Base-by-base conservation (phyloP, 2,797 vertebrate species). In the Rhinogobio ventralis region DNA sequence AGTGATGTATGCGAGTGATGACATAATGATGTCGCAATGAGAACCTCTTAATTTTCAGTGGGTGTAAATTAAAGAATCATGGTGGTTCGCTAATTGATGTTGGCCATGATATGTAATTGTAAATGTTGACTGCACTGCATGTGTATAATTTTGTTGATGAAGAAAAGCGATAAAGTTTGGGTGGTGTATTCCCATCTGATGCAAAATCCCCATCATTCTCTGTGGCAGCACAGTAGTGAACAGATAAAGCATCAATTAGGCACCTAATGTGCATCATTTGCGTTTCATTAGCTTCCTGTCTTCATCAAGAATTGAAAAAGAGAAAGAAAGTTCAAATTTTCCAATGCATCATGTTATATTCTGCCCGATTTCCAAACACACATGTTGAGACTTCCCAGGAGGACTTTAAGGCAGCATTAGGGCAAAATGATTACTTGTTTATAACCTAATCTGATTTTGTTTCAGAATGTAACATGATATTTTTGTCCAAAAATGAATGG, bases 401-500 rank as follows among this genome's bases (percentile, higher is more conserved):
- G 7, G 82, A 77, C 74, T 69, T 69, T 64, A 84, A 84, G n/a
- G 82, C 82, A 77, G 74, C 82, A 82, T 45, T 60, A 42, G 33
- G 46, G 25, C 76, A 62, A 53, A 77, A 72, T 75, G 17, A 23
- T 78, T 14, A 88, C 82, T 85, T 77, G 86, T 86, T 86, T 89
- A 83, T 91, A 86, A 88, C 87, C 86, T 91, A 82, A 88, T 90
- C 87, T 86, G 86, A 91, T 85, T 66, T 91, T 89, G 91, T 85
- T 90, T 89, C 86, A 91, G 81, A 86, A 77, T 82, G 81, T 80
- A 86, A 51, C 30, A 53, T 68, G 33, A 51, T 71, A 39, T 51
- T 74, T 79, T 71, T 33, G 88, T 92, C 89, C 73, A 82, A 88
- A 64, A 89, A 68, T 92, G 78, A 93, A 94, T 92, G 92, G 92